phyloP scores from a whole-genome alignment of 2,888 invertebrate genomes.

The Muscina levida region DNA sequence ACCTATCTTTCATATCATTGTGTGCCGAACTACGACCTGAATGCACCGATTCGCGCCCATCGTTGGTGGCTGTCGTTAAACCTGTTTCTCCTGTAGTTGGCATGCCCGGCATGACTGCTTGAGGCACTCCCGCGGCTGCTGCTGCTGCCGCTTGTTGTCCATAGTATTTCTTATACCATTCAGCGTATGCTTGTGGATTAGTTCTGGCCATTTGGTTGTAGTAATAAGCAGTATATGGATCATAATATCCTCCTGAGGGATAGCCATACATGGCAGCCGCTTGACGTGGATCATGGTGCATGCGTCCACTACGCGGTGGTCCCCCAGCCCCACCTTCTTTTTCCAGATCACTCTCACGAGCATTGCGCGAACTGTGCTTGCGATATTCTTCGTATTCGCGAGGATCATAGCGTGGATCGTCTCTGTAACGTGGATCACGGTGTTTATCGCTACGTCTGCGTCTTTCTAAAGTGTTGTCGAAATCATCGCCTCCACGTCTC shows the following conservation, averaged over 20 bases:
- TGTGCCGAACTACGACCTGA: conserved; percentile 89
- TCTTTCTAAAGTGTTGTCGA: conserved; percentile 69
- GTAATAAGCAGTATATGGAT: conserved; percentile 85
- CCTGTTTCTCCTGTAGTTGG: conserved; percentile 48
- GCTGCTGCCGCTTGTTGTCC: conserved; percentile 69
- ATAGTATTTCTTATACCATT: conserved; percentile 88
- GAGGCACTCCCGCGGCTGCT: neutral
- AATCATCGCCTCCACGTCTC: conserved; percentile 66
- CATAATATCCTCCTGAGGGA: conserved; percentile 76
- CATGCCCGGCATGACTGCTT: conserved; percentile 69
- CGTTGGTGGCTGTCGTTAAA: conserved; percentile 72
- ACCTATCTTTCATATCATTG: conserved; percentile 84
- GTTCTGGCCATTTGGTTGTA: conserved; percentile 88
- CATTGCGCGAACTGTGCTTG: conserved; percentile 77
- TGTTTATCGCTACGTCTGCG: conserved; percentile 69
- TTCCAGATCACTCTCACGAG: conserved; percentile 76
- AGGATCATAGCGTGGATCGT: conserved; percentile 67
- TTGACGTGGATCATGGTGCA: conserved; percentile 70
- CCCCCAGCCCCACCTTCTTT: conserved; percentile 72
- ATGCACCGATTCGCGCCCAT: conserved; percentile 89
- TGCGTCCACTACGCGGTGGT: conserved; percentile 64
- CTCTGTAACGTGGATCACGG: conserved; percentile 59
- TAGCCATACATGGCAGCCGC: conserved; percentile 70
- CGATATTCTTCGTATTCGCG: conserved; percentile 78
- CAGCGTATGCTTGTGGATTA: conserved; percentile 89